Conservation (phyloP, 2,888 invertebrate genomes). For the Hoplodrina ambigua region DNA sequence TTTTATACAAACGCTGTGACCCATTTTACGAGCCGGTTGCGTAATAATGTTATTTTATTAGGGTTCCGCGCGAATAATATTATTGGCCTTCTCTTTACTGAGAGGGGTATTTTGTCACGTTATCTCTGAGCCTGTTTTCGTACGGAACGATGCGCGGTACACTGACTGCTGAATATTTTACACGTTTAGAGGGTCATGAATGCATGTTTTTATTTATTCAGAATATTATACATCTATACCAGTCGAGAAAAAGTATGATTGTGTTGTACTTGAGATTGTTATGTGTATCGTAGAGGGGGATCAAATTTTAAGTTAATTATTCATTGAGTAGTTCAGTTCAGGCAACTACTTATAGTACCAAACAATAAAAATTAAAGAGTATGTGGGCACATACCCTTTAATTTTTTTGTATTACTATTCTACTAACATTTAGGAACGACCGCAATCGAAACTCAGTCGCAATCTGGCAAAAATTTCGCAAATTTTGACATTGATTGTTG, state of each 20-base stretch:
- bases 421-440: too few species aligned
- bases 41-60: conserved; percentile 57
- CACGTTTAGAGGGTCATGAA: background rate
- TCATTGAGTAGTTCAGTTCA: too few species aligned
- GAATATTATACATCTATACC: conserved; percentile 4
- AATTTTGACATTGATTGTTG: too few species aligned
- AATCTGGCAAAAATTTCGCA: too few species aligned
- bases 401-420: too few species aligned
- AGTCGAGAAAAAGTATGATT: conserved; percentile 1
- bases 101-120: conserved; percentile 6
- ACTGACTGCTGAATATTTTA: conserved; percentile 42
- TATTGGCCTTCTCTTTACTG: conserved; percentile 20
- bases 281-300: background rate
- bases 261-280: background rate
- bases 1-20: conserved; percentile 53
- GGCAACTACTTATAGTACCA: too few species aligned
- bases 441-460: too few species aligned
- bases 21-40: conserved; percentile 47
- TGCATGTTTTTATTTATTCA: conserved; percentile 28
- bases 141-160: conserved; percentile 12
- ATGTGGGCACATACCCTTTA: too few species aligned
- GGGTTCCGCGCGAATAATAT: conserved; percentile 44
- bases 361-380: too few species aligned
- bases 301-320: too few species aligned
- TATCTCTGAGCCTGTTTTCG: conserved; percentile 20